These are phyloP conservation scores for Diorhabda sublineata DNA, from an alignment of 1,140 invertebrate genomes.

Conservation along the genomic window DNA sequence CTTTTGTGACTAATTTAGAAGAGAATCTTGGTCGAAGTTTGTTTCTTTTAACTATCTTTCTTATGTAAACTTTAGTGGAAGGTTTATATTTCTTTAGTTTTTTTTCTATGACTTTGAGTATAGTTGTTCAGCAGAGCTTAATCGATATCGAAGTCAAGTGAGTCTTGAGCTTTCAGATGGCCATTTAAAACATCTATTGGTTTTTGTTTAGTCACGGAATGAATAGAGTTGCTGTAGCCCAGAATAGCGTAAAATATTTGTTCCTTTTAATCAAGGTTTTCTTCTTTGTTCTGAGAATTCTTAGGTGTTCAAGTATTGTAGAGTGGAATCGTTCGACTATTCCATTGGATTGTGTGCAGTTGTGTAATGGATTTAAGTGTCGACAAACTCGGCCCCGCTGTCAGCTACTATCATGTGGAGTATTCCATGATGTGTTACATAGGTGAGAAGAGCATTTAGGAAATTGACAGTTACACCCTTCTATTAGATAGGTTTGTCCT, in stretches of 20 bases:
- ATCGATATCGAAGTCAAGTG: neutral
- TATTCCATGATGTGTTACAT: no score
- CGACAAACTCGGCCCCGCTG: no score
- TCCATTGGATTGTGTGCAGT: conserved; percentile 21
- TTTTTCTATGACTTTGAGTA: neutral
- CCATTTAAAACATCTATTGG: neutral
- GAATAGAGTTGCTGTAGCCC: neutral
- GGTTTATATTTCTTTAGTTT: neutral
- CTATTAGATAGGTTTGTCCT: no score
- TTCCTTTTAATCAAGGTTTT: neutral
- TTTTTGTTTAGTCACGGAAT: conserved; percentile 5
- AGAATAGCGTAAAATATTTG: conserved; percentile 19
- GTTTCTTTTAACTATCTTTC: no score
- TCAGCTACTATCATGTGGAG: no score
- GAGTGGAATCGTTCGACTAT: conserved; percentile 24
- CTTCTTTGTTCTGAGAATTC: neutral
- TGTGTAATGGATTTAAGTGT: neutral
- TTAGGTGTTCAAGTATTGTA: conserved; percentile 23
- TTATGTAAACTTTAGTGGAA: neutral
- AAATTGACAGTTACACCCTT: no score
- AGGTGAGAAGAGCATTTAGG: no score
- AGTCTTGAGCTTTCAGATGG: neutral
- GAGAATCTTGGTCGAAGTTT: no score
- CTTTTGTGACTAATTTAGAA: no score
- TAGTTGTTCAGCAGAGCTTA: neutral